Conservation (phyloP, 2,888 invertebrate species). For the Eulithis prunata region DNA sequence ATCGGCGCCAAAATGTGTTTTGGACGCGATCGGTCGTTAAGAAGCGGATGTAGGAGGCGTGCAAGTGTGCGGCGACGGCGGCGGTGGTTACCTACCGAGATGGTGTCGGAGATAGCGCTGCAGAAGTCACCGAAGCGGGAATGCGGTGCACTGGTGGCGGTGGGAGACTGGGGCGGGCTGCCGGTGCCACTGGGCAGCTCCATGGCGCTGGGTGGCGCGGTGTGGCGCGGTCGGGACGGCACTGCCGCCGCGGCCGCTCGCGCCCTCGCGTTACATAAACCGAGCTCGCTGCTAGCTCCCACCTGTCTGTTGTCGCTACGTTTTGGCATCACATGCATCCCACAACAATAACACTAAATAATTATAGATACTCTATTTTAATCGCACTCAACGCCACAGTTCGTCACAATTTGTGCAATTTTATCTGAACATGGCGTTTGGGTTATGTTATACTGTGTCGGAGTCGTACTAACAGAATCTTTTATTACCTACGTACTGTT, state of each 20-base stretch:
- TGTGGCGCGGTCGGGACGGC: conserved; percentile 65
- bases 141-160: conserved; percentile 51
- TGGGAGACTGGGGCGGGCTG: conserved; percentile 55
- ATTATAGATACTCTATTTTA: conserved; percentile 78
- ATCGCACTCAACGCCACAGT: conserved; percentile 61
- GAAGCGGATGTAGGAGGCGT: conserved; percentile 43
- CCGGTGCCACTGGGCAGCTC: conserved; percentile 67
- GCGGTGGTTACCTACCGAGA: conserved; percentile 73
- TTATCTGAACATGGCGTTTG: conserved; percentile 53
- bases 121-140: conserved; percentile 81
- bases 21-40: conserved; percentile 53
- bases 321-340: conserved; percentile 76
- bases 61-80: conserved; percentile 38
- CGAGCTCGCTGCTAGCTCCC: conserved; percentile 69
- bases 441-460: conserved; percentile 10
- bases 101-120: conserved; percentile 79
- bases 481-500: conserved; percentile 14
- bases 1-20: conserved; percentile 65
- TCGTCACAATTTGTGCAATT: conserved; percentile 63
- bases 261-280: conserved; percentile 75
- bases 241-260: conserved; percentile 69
- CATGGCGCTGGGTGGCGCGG: conserved; percentile 65
- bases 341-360: conserved; percentile 81
- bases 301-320: conserved; percentile 79
- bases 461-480: conserved; percentile 13